These are phyloP conservation scores for Heliconius ismenius DNA, from an alignment of 2,888 invertebrate species.

Conservation along the genomic window DNA sequence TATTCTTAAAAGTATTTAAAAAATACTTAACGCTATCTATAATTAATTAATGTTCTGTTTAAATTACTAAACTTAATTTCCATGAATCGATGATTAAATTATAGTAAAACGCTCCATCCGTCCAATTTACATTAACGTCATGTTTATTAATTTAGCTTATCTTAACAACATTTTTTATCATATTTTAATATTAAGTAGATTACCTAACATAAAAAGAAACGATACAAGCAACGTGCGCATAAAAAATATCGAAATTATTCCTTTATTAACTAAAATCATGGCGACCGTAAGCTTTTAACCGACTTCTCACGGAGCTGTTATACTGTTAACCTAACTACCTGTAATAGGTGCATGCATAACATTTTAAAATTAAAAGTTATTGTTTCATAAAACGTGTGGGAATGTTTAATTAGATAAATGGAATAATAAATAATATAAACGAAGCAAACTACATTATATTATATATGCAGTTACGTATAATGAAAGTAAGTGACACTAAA, in stretches of 20 bases:
- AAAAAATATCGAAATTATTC: not conserved
- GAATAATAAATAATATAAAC: slow-evolving; percentile 75
- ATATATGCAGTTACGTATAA: slow-evolving; percentile 55
- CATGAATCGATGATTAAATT: slow-evolving; percentile 23
- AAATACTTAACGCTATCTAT: slow-evolving; percentile 16
- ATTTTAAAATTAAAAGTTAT: slow-evolving; percentile 80
- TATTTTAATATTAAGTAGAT: slow-evolving; percentile 18
- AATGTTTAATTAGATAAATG: slow-evolving; percentile 80
- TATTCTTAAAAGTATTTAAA: slow-evolving; percentile 8
- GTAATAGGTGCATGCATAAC: slow-evolving; percentile 77
- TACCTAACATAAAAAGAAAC: not conserved
- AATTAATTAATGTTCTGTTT: slow-evolving; percentile 21
- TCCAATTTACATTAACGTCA: slow-evolving; percentile 23
- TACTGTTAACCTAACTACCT: slow-evolving; percentile 77
- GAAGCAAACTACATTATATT: slow-evolving; percentile 60
- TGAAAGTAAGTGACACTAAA: slow-evolving; percentile 67
- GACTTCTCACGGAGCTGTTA: slow-evolving; percentile 75
- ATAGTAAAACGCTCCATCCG: slow-evolving; percentile 22
- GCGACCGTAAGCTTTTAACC: slow-evolving; percentile 64
- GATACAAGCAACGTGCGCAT: not conserved
- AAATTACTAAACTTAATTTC: slow-evolving; percentile 22
- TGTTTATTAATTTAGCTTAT: slow-evolving; percentile 22
- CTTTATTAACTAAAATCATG: slow-evolving; percentile 43
- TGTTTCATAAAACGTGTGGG: slow-evolving; percentile 78
- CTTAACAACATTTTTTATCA: slow-evolving; percentile 18